Percentiles rank a stretch among this genome's conserved stretches.
Conservation (phyloP, 2,888 invertebrate genomes). For the Keiferia lycopersicella region DNA sequence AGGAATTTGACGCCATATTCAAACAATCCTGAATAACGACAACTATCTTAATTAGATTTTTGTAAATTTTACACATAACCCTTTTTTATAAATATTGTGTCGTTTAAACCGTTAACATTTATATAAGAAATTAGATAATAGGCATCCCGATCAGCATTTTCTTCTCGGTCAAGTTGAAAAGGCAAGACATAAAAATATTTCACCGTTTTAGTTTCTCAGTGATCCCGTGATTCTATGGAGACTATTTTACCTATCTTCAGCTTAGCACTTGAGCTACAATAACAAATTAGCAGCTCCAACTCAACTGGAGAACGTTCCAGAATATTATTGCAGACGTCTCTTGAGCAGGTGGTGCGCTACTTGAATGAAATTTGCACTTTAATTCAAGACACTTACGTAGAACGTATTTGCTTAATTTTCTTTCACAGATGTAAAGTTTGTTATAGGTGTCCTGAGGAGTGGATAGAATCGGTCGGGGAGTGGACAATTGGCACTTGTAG, state of each 20-base stretch:
- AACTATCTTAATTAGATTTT: no score
- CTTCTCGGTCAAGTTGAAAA: neutral
- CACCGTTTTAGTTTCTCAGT: neutral
- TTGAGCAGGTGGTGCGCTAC: conserved; percentile 44
- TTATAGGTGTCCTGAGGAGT: neutral
- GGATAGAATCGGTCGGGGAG: neutral
- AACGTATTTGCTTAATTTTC: conserved; percentile 18
- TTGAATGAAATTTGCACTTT: conserved; percentile 39
- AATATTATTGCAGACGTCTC: conserved; percentile 63
- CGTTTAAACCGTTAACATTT: no score
- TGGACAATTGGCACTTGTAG: neutral
- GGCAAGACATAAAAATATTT: conserved; percentile 9
- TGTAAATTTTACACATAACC: no score
- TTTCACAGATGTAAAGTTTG: conserved; percentile 17
- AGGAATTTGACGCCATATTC: no score
- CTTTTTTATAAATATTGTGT: no score
- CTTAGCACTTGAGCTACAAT: conserved; percentile 36
- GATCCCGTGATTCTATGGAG: conserved; percentile 13
- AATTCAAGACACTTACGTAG: conserved; percentile 28
- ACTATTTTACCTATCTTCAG: conserved; percentile 21
- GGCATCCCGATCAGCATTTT: no score
- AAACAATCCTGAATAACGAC: no score
- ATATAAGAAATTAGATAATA: no score
- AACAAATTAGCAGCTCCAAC: conserved; percentile 55
- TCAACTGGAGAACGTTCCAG: conserved; percentile 36